phyloP scores from a whole-genome alignment of 2,888 invertebrate genomes.

The Pegoplata infirma region DNA sequence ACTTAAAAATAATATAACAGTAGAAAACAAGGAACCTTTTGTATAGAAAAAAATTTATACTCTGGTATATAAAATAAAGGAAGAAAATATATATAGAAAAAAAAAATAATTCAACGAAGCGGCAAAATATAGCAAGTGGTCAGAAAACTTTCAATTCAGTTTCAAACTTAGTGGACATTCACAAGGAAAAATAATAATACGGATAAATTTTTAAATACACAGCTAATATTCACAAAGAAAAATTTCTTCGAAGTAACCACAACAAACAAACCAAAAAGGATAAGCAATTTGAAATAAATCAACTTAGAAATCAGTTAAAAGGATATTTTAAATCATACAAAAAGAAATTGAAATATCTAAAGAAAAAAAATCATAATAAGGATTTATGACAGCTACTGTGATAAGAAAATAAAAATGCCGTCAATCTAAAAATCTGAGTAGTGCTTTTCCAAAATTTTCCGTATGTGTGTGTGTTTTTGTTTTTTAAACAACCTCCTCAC shows the following conservation, averaged over 20 bases:
- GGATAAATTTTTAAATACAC: slow-evolving; percentile 36
- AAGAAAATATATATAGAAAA: slow-evolving; percentile 29
- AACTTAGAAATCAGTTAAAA: background rate
- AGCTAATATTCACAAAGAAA: slow-evolving; percentile 31
- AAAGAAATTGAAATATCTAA: background rate
- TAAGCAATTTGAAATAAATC: background rate
- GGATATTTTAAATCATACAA: background rate
- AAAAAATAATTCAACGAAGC: slow-evolving; percentile 55
- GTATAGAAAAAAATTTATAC: background rate
- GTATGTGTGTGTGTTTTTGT: background rate
- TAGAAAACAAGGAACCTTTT: slow-evolving; percentile 47
- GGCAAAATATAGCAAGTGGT: slow-evolving; percentile 62
- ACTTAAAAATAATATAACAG: background rate
- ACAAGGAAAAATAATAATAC: slow-evolving; percentile 50
- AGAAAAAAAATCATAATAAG: background rate
- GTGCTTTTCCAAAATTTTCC: background rate
- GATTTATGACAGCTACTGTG: background rate
- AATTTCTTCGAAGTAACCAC: background rate
- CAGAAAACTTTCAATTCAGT: slow-evolving; percentile 63
- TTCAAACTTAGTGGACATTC: slow-evolving; percentile 62
- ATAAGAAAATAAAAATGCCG: too few species aligned
- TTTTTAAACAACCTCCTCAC: too few species aligned
- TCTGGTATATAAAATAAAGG: slow-evolving; percentile 3
- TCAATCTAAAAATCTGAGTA: too few species aligned
- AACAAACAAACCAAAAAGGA: background rate